Evolutionary conservation across 2,888 invertebrate species (phyloP).

Genomic region (Rhogogaster chlorosoma): DNA sequence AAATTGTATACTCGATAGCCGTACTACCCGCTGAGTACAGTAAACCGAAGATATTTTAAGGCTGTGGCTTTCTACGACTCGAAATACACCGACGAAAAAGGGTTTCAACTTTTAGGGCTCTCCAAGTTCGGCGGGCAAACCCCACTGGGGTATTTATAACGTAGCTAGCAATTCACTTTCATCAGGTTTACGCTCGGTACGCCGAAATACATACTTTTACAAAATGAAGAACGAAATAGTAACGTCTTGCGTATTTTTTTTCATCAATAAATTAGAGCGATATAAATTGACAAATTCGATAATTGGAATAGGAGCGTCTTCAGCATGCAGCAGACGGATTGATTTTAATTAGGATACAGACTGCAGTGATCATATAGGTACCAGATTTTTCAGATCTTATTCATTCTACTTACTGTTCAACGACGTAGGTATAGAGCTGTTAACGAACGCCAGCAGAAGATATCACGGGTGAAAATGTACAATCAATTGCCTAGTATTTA

Average conservation of each 20-base stretch:
- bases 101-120: conserved; percentile 19
- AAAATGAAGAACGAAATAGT: background rate
- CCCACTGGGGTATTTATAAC: conserved; percentile 25
- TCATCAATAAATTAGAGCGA: background rate
- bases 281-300: background rate
- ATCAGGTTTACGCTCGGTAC: background rate
- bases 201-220: background rate
- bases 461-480: conserved; percentile 32
- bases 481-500: conserved; percentile 25
- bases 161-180: conserved; percentile 17
- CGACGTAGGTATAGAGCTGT: background rate
- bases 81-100: conserved; percentile 15
- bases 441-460: background rate
- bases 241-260: background rate
- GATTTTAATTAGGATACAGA: background rate
- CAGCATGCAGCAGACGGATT: background rate
- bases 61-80: conserved; percentile 11
- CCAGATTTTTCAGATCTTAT: background rate
- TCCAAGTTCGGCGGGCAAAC: background rate
- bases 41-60: conserved; percentile 15
- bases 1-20: background rate
- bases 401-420: background rate
- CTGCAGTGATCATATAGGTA: background rate
- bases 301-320: background rate
- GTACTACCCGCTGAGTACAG: background rate